Percentiles rank a stretch among this genome's conserved stretches.
Evolutionary conservation across 2,113 vertebrate genomes (phyloP).

Genomic region (Telmatochromis sp.): DNA sequence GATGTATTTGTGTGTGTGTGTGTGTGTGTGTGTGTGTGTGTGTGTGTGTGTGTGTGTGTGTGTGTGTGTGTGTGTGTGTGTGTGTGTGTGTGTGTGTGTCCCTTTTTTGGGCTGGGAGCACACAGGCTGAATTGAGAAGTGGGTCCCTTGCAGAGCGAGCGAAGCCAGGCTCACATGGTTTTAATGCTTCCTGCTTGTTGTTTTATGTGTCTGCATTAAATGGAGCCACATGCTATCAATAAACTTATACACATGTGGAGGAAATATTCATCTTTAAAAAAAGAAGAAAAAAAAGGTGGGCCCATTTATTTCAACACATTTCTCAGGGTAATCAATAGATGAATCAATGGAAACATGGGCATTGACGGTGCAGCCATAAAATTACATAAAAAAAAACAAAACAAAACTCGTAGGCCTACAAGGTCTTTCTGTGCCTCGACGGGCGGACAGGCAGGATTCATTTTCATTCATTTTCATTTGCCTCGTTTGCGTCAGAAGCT

Average conservation of each 20-base stretch:
- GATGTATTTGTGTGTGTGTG: no score
- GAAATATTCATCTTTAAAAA: slow-evolving; percentile 11
- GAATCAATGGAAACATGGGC: slow-evolving; percentile 24
- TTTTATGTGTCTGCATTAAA: slow-evolving; percentile 69
- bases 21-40: not conserved
- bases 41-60: not conserved
- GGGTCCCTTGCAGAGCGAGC: slow-evolving; percentile 32
- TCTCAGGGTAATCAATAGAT: slow-evolving; percentile 37
- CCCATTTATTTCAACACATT: slow-evolving; percentile 3
- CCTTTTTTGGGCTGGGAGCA: not conserved
- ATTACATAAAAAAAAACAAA: not conserved
- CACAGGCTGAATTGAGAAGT: slow-evolving; percentile 38
- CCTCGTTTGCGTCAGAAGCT: slow-evolving; percentile 5
- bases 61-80: not conserved
- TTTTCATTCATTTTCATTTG: not conserved
- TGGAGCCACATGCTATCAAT: slow-evolving; percentile 54
- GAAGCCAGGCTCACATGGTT: slow-evolving; percentile 40
- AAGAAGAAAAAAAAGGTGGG: not conserved
- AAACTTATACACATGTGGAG: slow-evolving; percentile 32
- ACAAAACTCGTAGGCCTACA: not conserved
- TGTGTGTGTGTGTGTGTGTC: not conserved
- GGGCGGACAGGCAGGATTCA: not conserved
- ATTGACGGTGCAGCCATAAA: not conserved
- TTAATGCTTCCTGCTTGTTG: slow-evolving; percentile 67
- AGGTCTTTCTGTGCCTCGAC: not conserved